phyloP scores from a whole-genome alignment of 2,888 invertebrate genomes.

The Helleia helle region DNA sequence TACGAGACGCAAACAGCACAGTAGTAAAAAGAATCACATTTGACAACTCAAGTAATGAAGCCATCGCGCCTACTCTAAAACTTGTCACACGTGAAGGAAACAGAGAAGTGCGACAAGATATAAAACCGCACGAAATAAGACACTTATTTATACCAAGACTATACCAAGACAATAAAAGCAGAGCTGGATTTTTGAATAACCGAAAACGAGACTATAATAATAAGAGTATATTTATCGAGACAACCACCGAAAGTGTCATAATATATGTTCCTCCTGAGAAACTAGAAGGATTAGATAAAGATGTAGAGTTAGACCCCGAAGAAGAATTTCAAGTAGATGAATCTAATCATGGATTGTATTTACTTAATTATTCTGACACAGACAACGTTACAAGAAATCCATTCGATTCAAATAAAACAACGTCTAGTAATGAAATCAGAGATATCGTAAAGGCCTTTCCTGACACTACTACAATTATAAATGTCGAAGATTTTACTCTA shows the following conservation, averaged over 20 bases:
- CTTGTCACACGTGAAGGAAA: constrained; percentile 51
- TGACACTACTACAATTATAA: constrained; percentile 27
- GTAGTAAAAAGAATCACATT: constrained; percentile 54
- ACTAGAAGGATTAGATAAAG: constrained; percentile 58
- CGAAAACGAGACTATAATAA: constrained; percentile 40
- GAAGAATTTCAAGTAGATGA: constrained; percentile 72
- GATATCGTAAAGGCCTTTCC: constrained; percentile 26
- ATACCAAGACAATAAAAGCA: constrained; percentile 51
- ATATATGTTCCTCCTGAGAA: constrained; percentile 64
- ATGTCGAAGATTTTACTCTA: constrained; percentile 22
- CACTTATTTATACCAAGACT: constrained; percentile 57
- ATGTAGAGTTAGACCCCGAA: constrained; percentile 61
- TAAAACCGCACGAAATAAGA: constrained; percentile 61
- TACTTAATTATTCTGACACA: constrained; percentile 64
- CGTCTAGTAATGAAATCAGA: constrained; percentile 30
- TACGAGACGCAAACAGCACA: constrained; percentile 52
- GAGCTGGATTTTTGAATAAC: constrained; percentile 56
- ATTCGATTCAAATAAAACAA: constrained; percentile 35
- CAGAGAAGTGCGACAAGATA: constrained; percentile 50
- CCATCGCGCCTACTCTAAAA: constrained; percentile 39
- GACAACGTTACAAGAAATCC: constrained; percentile 49
- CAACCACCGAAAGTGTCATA: constrained; percentile 45
- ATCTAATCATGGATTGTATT: constrained; percentile 66
- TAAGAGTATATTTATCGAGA: constrained; percentile 39
- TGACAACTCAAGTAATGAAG: constrained; percentile 53